Percentiles rank a stretch among this genome's conserved stretches.
These are phyloP conservation scores for Psilopsiagon aymara DNA, from an alignment of 2,113 vertebrate species.

Conservation along the genomic window DNA sequence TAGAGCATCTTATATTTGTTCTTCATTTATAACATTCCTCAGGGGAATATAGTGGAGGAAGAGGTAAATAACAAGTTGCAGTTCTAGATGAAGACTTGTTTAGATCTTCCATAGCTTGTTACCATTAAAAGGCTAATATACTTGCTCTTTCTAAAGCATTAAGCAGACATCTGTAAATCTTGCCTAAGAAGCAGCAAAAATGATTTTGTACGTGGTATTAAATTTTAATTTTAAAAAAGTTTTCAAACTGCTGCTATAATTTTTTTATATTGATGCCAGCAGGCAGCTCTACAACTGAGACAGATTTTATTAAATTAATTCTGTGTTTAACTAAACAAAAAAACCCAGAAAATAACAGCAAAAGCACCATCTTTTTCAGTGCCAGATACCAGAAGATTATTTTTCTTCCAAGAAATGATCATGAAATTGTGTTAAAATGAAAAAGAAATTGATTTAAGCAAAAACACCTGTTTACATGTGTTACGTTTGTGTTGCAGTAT, in stretches of 20 bases:
- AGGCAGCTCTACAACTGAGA: not conserved
- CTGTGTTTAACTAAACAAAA: slow-evolving; percentile 52
- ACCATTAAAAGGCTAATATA: not conserved
- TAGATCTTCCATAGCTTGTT: not conserved
- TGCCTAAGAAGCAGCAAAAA: not conserved
- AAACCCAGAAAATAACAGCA: not conserved
- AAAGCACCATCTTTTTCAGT: not conserved
- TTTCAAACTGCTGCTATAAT: not conserved
- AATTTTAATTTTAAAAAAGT: slow-evolving; percentile 50
- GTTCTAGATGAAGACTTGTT: not conserved
- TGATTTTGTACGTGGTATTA: not conserved
- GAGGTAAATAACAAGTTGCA: not conserved
- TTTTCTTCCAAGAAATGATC: slow-evolving; percentile 2
- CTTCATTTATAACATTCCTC: not conserved
- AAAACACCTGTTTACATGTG: not conserved
- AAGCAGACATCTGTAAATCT: not conserved
- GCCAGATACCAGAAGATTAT: not conserved
- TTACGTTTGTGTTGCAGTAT: not conserved
- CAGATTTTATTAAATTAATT: slow-evolving; percentile 22
- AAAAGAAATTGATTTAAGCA: not conserved
- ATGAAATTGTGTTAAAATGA: not conserved
- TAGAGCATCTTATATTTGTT: not conserved
- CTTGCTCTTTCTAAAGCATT: not conserved
- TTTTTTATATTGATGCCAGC: slow-evolving; percentile 26
- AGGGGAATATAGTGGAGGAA: not conserved